These are phyloP conservation scores for Cromileptes altivelis DNA, from an alignment of 2,113 vertebrate species.

Conservation along the genomic window DNA sequence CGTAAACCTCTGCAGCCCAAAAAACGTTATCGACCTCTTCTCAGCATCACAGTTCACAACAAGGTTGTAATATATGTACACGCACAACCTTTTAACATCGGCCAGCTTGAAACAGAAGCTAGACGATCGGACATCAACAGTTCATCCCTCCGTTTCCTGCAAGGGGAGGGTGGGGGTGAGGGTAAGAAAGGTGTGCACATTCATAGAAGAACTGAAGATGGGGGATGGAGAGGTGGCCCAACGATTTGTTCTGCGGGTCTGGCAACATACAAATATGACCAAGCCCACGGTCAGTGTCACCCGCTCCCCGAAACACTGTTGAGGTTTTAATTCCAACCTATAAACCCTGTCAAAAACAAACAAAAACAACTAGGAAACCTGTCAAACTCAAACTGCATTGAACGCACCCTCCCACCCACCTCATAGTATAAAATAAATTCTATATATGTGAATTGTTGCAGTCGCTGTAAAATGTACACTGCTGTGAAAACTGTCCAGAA, in stretches of 20 bases:
- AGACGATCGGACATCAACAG: slow-evolving; percentile 28
- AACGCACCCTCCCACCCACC: slow-evolving; percentile 29
- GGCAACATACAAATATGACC: slow-evolving; percentile 28
- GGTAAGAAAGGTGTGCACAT: slow-evolving; percentile 63
- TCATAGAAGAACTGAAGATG: slow-evolving; percentile 60
- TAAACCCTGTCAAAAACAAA: slow-evolving; percentile 32
- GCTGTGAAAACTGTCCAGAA: slow-evolving; percentile 85
- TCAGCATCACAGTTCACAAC: slow-evolving; percentile 63
- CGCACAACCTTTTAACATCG: slow-evolving; percentile 23
- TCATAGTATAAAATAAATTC: slow-evolving; percentile 88
- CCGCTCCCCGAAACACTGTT: slow-evolving; percentile 54
- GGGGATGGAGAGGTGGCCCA: slow-evolving; percentile 41
- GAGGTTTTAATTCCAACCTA: slow-evolving; percentile 62
- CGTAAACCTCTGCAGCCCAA: slow-evolving; percentile 37
- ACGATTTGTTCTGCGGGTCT: slow-evolving; percentile 29
- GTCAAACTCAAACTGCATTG: slow-evolving; percentile 49
- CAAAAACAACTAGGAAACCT: slow-evolving; percentile 2
- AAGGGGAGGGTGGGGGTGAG: neutral
- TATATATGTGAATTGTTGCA: slow-evolving; percentile 87
- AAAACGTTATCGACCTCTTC: slow-evolving; percentile 25
- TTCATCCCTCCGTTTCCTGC: slow-evolving; percentile 45
- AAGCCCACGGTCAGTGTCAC: slow-evolving; percentile 21
- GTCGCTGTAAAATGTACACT: slow-evolving; percentile 83
- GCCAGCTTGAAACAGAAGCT: slow-evolving; percentile 13
- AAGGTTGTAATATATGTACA: slow-evolving; percentile 66